phyloP scores from a whole-genome alignment of 2,888 invertebrate genomes.

The Dicyrtoma fusca region DNA sequence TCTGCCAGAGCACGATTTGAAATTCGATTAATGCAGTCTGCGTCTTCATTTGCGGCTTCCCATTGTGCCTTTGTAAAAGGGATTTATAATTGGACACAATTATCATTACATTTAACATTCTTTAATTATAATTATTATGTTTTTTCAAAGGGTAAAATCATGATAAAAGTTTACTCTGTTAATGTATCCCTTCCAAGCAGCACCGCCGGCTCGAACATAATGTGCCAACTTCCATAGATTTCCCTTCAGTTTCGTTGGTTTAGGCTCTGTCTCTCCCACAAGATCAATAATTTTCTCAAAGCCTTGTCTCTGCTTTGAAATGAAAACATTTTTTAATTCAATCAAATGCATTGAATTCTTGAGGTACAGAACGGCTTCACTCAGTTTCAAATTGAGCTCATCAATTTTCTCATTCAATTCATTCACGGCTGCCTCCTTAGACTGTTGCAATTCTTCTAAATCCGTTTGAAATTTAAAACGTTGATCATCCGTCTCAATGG shows the following conservation, averaged over 20 bases:
- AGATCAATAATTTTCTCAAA: constrained; percentile 36
- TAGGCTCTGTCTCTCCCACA: constrained; percentile 30
- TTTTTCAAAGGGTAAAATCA: too few relatives aligned
- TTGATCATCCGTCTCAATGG: constrained; percentile 5
- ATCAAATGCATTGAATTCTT: constrained; percentile 28
- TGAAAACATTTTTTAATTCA: constrained; percentile 35
- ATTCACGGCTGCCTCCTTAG: constrained; percentile 26
- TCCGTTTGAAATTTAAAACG: constrained; percentile 8
- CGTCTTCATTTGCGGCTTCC: constrained; percentile 31
- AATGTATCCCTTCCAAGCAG: constrained; percentile 37
- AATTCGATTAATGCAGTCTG: constrained; percentile 27
- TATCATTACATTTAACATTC: not conserved
- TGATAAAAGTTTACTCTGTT: constrained; percentile 34
- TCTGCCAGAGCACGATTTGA: constrained; percentile 30
- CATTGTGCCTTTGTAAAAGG: constrained; percentile 36
- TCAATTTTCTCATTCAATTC: constrained; percentile 35
- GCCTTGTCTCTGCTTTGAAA: constrained; percentile 26
- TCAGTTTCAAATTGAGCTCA: constrained; percentile 23
- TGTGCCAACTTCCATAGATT: constrained; percentile 38
- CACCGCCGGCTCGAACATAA: constrained; percentile 32
- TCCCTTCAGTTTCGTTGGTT: constrained; percentile 32
- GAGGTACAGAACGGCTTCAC: constrained; percentile 19
- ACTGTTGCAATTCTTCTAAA: constrained; percentile 6
- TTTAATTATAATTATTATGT: not conserved
- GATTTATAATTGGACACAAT: constrained; percentile 1